phyloP scores from a whole-genome alignment of 2,888 invertebrate species.

The Gnatocerus cornutus region DNA sequence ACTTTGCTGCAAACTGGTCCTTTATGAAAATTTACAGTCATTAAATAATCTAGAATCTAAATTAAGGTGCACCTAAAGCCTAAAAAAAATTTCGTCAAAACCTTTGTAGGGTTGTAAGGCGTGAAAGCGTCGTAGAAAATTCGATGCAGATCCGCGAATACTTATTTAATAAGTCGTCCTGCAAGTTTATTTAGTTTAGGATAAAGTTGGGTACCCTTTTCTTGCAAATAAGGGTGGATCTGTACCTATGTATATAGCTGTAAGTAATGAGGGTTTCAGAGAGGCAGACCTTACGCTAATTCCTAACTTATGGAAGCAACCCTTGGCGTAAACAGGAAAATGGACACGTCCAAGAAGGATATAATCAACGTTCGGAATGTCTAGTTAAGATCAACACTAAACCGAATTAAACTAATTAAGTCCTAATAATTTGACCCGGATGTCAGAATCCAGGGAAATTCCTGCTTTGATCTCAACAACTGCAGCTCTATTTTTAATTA shows the following conservation, averaged over 20 bases:
- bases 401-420: constrained; percentile 37
- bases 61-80: no score
- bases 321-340: constrained; percentile 37
- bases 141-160: no score
- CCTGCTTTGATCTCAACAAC: not conserved
- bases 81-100: no score
- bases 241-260: constrained; percentile 21
- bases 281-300: constrained; percentile 28
- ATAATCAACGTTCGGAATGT: constrained; percentile 30
- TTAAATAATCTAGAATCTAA: no score
- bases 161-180: no score
- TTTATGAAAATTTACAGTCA: no score
- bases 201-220: constrained; percentile 8
- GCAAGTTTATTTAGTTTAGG: not conserved
- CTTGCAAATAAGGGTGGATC: not conserved
- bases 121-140: no score
- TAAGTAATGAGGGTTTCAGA: constrained; percentile 33
- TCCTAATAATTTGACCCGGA: constrained; percentile 1
- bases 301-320: constrained; percentile 25
- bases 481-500: not conserved
- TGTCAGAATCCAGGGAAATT: constrained; percentile 11
- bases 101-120: no score
- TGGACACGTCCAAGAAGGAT: constrained; percentile 36
- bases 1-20: no score
- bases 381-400: constrained; percentile 33